Conservation (phyloP, 2,797 vertebrate genomes). For the Molossus molossus region DNA sequence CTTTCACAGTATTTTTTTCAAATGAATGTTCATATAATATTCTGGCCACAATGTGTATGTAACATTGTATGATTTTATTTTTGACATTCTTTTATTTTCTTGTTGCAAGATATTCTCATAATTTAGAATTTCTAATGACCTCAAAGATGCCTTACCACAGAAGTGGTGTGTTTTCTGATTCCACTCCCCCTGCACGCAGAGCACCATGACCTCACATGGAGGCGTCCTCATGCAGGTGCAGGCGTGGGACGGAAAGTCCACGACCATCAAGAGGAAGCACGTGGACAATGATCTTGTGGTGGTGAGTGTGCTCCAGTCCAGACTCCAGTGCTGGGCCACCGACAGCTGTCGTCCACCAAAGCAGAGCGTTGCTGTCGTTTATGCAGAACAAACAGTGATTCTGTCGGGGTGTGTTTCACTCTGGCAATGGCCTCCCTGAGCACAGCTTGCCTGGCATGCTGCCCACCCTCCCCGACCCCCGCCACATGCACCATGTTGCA, state of each 20-base stretch:
- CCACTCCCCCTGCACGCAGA: conserved; percentile 86
- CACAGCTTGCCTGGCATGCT: background rate
- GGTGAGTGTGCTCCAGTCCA: conserved; percentile 87
- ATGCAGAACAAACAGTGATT: background rate
- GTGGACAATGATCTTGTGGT: conserved; percentile 93
- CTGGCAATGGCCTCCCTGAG: background rate
- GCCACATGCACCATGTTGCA: no score
- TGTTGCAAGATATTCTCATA: background rate
- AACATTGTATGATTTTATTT: background rate
- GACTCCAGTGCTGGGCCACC: no score
- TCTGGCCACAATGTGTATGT: background rate
- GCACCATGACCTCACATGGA: conserved; percentile 91
- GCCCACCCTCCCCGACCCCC: background rate
- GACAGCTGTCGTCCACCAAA: background rate
- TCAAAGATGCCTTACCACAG: background rate
- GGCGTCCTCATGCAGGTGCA: conserved; percentile 94
- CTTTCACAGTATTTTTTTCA: conserved; percentile 26
- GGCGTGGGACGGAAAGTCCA: conserved; percentile 94
- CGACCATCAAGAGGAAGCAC: conserved; percentile 93
- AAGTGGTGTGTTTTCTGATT: background rate
- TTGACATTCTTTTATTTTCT: background rate
- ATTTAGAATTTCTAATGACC: background rate
- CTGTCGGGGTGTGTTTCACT: background rate
- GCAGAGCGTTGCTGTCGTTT: background rate
- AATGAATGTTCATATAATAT: background rate